These are phyloP conservation scores for Petromus typicus DNA, from an alignment of 2,113 vertebrate genomes.

Conservation along the genomic window DNA sequence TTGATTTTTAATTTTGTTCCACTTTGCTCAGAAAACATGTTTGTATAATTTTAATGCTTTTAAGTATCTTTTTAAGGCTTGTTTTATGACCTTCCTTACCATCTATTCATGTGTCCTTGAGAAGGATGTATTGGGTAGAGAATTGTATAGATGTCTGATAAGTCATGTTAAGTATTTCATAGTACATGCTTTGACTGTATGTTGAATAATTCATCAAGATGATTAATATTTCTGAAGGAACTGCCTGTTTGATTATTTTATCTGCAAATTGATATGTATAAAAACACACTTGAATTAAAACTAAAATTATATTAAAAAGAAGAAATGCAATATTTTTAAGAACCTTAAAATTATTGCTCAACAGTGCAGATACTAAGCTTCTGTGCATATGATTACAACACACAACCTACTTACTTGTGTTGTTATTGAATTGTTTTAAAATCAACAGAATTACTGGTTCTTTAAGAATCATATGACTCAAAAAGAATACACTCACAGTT, in stretches of 20 bases:
- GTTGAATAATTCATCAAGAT: constrained; percentile 34
- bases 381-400: neutral
- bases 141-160: neutral
- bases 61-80: neutral
- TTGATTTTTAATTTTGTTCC: neutral
- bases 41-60: neutral
- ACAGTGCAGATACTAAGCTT: neutral
- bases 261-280: neutral
- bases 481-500: neutral
- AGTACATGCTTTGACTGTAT: neutral
- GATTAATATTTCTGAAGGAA: neutral
- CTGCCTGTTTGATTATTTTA: neutral
- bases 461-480: neutral
- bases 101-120: accelerated
- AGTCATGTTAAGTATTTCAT: neutral
- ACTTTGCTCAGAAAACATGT: neutral
- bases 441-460: neutral
- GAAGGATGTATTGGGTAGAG: neutral
- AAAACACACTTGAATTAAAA: neutral
- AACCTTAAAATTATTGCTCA: neutral
- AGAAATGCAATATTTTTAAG: neutral
- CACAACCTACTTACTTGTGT: neutral
- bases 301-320: neutral
- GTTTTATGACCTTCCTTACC: neutral
- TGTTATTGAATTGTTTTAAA: constrained; percentile 6